Conservation (phyloP, 2,113 vertebrate species). For the Oryctolagus cuniculus region mOryCun1.1 NC_091433.1:185575501-185576000, state of each 20-base stretch:
- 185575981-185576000: no score
- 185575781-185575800: no score
- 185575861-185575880: no score
- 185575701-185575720: background rate
- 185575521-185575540: background rate
- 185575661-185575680: background rate
- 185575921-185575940: no score
- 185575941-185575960: no score
- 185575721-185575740: conserved; percentile 10
- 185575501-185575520: background rate
- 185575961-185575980: no score
- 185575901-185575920: no score
- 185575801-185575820: no score
- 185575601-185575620: background rate
- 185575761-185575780: no score
- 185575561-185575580: background rate
- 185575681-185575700: background rate
- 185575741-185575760: background rate
- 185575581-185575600: background rate
- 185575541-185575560: background rate
- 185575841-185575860: no score
- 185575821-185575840: no score
- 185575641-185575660: background rate
- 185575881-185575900: no score
- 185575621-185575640: background rate